Conservation (phyloP, 2,113 vertebrate genomes). For the Motacilla tschutschensis region DNA sequence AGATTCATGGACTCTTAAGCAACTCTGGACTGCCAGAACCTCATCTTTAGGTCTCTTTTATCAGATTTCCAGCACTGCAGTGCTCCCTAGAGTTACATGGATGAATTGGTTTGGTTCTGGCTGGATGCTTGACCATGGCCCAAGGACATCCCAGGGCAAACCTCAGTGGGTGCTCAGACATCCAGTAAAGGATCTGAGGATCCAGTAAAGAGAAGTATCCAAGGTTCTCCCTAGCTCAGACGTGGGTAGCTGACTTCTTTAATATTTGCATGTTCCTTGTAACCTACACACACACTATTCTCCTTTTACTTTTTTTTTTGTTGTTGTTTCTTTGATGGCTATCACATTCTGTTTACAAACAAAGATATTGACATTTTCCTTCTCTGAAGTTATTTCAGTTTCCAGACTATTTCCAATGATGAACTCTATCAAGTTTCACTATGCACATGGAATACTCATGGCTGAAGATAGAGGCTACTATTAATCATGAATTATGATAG, state of each 20-base stretch:
- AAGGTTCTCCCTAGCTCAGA: not conserved
- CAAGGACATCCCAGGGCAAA: not conserved
- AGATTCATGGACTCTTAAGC: not conserved
- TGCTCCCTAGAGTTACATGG: constrained; percentile 10
- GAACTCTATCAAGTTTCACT: not conserved
- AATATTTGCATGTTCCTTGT: not conserved
- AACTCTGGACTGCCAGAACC: not conserved
- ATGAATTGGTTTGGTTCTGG: not conserved
- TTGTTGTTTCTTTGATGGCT: not conserved
- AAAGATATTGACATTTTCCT: not conserved
- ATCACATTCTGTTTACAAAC: not conserved
- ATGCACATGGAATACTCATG: not conserved
- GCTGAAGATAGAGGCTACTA: not conserved
- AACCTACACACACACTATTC: not conserved
- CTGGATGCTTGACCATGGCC: not conserved
- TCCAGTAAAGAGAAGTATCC: not conserved
- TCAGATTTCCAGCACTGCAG: constrained; percentile 1
- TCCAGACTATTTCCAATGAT: not conserved
- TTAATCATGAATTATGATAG: not conserved
- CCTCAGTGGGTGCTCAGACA: not conserved
- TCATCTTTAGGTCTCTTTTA: not conserved
- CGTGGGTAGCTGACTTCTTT: not conserved
- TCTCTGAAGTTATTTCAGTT: not conserved
- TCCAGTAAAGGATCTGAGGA: not conserved
- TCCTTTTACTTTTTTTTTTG: not conserved